Conservation (phyloP, 2,113 vertebrate genomes). For the Ondatra zibethicus region DNA sequence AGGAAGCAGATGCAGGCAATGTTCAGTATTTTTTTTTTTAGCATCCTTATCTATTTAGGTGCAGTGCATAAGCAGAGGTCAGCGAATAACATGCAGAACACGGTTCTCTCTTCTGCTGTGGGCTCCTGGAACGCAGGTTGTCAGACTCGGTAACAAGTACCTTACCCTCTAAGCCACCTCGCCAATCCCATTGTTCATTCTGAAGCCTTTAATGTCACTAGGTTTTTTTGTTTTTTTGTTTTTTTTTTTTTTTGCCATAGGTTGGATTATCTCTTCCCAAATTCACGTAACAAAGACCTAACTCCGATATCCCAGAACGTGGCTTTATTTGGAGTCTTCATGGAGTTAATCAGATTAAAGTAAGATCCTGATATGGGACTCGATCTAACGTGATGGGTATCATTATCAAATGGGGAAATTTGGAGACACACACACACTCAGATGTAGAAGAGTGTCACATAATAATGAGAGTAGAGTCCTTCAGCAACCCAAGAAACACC, state of each 20-base stretch:
- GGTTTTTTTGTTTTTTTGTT: no score
- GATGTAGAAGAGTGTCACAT: neutral
- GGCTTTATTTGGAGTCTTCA: neutral
- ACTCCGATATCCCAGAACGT: neutral
- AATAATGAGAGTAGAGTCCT: neutral
- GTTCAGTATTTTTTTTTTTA: neutral
- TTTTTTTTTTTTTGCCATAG: neutral
- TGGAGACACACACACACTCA: neutral
- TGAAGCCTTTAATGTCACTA: neutral
- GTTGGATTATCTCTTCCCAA: neutral
- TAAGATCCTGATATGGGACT: neutral
- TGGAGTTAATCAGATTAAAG: slow-evolving; percentile 1
- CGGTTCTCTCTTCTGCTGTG: neutral
- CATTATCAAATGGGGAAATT: neutral
- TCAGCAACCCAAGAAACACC: neutral
- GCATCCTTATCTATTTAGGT: no score
- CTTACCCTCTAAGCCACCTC: neutral
- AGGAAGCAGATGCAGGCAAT: neutral
- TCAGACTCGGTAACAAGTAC: neutral
- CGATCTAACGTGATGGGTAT: neutral
- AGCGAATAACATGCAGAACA: neutral
- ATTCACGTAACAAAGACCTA: neutral
- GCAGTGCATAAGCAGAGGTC: no score
- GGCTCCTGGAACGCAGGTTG: neutral
- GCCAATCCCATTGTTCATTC: neutral